These are phyloP conservation scores for Scytalopus superciliaris DNA, from an alignment of 2,113 vertebrate species.

Conservation along the genomic window DNA sequence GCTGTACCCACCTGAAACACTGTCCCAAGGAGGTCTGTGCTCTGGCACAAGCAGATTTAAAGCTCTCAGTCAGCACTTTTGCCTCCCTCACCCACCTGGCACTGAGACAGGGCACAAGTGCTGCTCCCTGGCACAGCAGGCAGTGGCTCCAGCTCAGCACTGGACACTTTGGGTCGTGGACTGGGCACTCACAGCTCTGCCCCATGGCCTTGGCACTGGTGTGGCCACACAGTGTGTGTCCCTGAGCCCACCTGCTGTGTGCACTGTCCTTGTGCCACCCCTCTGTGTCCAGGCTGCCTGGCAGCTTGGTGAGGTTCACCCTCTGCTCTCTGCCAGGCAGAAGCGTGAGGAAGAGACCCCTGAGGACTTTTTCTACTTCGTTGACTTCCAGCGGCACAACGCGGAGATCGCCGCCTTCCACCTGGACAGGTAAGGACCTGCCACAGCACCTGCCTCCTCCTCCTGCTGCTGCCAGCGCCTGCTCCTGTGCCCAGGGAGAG, in stretches of 20 bases:
- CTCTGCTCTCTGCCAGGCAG: constrained; percentile 80
- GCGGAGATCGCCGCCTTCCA: constrained; percentile 97
- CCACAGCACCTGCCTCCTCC: neutral
- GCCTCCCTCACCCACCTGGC: neutral
- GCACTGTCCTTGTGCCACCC: neutral
- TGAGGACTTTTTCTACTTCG: constrained; percentile 91
- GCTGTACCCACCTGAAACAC: neutral
- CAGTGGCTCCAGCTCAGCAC: neutral
- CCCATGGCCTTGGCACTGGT: accelerated
- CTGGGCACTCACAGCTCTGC: neutral
- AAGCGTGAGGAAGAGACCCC: constrained; percentile 90
- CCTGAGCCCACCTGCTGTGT: accelerated
- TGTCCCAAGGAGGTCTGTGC: neutral
- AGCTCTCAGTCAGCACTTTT: neutral
- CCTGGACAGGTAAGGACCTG: constrained; percentile 86
- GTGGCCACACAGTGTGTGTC: accelerated
- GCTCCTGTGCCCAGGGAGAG: accelerated
- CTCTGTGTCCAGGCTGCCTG: neutral
- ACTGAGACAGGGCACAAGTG: accelerated
- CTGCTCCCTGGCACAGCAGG: neutral
- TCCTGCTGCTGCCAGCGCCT: neutral
- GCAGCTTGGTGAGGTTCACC: neutral
- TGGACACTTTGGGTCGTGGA: accelerated
- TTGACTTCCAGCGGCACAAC: constrained; percentile 95
- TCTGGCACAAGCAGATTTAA: neutral